Conservation (phyloP, 2,797 vertebrate species). For the Xiphophorus birchmanni region DNA sequence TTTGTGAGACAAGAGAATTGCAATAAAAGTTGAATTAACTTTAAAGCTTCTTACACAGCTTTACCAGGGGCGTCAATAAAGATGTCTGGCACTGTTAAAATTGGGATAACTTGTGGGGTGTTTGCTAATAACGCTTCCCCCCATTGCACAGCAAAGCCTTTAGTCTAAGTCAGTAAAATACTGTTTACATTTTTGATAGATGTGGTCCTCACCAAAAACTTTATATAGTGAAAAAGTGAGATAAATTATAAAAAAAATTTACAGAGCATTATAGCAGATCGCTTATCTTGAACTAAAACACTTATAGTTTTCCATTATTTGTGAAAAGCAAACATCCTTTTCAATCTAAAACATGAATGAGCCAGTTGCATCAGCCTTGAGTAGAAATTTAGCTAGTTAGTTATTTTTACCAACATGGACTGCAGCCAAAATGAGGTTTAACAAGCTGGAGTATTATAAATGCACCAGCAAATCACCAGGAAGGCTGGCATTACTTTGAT, state of each 20-base stretch:
- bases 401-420: conserved; percentile 8
- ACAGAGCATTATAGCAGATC: conserved; percentile 35
- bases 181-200: conserved; percentile 25
- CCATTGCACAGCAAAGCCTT: conserved; percentile 4
- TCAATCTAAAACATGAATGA: conserved; percentile 48
- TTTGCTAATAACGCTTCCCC: background rate
- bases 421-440: conserved; percentile 8
- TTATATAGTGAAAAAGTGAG: conserved; percentile 33
- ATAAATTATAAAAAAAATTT: conserved; percentile 40
- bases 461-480: conserved; percentile 16
- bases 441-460: conserved; percentile 27
- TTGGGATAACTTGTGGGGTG: background rate
- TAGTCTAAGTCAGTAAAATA: conserved; percentile 13
- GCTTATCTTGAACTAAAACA: conserved; percentile 23
- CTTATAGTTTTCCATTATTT: conserved; percentile 47
- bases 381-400: conserved; percentile 28
- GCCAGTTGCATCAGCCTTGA: conserved; percentile 42
- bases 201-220: conserved; percentile 24
- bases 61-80: background rate
- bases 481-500: conserved; percentile 56
- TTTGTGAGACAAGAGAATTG: background rate
- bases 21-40: background rate
- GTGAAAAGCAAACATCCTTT: conserved; percentile 43
- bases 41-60: background rate
- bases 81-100: background rate